Percentiles rank a stretch among this genome's conserved stretches.
These are phyloP conservation scores for Chiloscyllium punctatum DNA, from an alignment of 2,797 vertebrate genomes.

Conservation along the genomic window DNA sequence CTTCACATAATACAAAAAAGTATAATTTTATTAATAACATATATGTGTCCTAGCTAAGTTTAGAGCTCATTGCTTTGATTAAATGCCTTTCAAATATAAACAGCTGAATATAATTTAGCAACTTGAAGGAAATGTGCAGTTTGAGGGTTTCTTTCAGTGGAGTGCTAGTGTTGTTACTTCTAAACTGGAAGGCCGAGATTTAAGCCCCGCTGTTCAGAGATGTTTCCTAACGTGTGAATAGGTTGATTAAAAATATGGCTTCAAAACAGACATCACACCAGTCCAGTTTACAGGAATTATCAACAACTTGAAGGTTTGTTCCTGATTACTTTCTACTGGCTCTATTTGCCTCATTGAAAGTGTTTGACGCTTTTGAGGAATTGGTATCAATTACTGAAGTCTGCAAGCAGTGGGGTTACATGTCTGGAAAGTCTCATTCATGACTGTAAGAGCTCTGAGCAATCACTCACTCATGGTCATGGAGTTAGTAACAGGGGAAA, in stretches of 20 bases:
- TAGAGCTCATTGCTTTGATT: neutral
- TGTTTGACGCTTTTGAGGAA: neutral
- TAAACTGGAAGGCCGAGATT: no score
- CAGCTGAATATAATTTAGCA: neutral
- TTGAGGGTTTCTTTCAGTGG: no score
- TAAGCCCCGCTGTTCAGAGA: no score
- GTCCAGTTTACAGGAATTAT: no score
- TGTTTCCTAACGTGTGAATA: no score
- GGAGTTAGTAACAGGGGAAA: neutral
- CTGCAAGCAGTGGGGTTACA: neutral
- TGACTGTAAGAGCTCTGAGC: neutral
- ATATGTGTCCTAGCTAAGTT: no score
- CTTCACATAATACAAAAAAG: no score
- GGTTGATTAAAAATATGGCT: no score
- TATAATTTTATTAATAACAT: no score
- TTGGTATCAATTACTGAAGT: neutral
- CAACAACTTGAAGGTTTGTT: neutral
- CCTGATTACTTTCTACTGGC: neutral
- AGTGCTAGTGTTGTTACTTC: no score
- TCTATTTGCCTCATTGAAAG: neutral
- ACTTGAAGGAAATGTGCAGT: neutral
- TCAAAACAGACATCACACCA: neutral
- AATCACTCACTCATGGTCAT: neutral
- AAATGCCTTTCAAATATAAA: neutral
- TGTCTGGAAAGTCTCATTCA: neutral